These are phyloP conservation scores for Linurgus olivaceus DNA, from an alignment of 2,797 vertebrate genomes.

Conservation along the genomic window DNA sequence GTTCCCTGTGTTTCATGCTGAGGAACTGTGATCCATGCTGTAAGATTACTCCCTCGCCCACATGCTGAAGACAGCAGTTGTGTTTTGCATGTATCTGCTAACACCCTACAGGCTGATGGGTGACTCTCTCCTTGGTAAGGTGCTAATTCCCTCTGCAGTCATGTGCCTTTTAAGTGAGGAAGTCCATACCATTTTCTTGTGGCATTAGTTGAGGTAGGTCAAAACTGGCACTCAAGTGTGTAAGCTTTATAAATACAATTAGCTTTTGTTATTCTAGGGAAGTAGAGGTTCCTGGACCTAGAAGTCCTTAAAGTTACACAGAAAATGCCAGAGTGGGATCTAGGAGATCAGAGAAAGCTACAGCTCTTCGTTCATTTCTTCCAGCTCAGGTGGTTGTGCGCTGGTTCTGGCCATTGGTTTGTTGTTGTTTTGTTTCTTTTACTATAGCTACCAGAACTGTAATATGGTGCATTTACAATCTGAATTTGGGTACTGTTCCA, in stretches of 20 bases:
- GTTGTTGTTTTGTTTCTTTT: background rate
- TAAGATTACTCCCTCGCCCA: background rate
- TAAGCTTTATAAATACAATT: background rate
- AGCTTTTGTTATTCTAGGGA: background rate
- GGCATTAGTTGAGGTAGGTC: background rate
- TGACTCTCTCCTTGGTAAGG: background rate
- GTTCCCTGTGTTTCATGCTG: conserved; percentile 14
- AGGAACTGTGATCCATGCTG: background rate
- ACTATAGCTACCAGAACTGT: background rate
- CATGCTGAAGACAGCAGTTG: background rate
- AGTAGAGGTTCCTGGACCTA: background rate
- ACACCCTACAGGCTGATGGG: background rate
- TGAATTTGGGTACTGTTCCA: background rate
- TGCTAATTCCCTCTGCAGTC: background rate
- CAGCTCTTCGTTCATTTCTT: background rate
- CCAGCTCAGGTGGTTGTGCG: background rate
- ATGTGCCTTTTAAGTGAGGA: background rate
- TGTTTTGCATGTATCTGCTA: background rate
- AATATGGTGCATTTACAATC: background rate
- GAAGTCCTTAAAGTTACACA: background rate
- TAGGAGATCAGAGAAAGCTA: background rate
- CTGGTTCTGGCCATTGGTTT: background rate
- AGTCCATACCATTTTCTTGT: background rate
- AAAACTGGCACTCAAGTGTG: background rate
- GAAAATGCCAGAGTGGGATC: background rate